Evolutionary conservation across 2,113 vertebrate genomes (phyloP).

Genomic region (Bucco capensis): DNA sequence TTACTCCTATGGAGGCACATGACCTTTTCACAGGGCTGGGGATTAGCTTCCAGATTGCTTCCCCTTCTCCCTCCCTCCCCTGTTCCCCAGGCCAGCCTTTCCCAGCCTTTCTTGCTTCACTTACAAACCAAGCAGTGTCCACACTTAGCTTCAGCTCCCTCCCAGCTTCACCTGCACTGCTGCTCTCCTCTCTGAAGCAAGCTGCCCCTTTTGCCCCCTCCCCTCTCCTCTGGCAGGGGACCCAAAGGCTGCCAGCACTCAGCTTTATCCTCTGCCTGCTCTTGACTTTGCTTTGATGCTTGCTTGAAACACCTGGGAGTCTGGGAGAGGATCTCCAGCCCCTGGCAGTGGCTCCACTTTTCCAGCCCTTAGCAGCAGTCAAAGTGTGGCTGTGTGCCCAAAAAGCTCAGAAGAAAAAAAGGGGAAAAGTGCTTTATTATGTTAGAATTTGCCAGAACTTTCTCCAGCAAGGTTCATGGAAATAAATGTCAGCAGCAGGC

Average conservation of each 20-base stretch:
- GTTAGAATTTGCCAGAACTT: neutral
- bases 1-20: constrained; percentile 77
- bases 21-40: constrained; percentile 76
- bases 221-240: neutral
- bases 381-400: neutral
- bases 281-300: neutral
- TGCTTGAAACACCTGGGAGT: neutral
- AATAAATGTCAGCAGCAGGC: neutral
- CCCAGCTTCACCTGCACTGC: neutral
- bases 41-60: constrained; percentile 52
- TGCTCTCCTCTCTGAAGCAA: neutral
- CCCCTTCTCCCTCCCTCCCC: neutral
- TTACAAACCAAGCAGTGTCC: no score
- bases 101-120: neutral
- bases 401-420: neutral
- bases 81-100: neutral
- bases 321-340: neutral
- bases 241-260: neutral
- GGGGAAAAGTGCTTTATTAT: neutral
- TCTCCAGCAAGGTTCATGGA: neutral
- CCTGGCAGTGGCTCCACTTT: neutral
- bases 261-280: neutral
- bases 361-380: neutral
- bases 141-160: neutral
- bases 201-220: neutral